Conservation (phyloP, 1,140 invertebrate genomes). For the Glomeris maerens region DNA sequence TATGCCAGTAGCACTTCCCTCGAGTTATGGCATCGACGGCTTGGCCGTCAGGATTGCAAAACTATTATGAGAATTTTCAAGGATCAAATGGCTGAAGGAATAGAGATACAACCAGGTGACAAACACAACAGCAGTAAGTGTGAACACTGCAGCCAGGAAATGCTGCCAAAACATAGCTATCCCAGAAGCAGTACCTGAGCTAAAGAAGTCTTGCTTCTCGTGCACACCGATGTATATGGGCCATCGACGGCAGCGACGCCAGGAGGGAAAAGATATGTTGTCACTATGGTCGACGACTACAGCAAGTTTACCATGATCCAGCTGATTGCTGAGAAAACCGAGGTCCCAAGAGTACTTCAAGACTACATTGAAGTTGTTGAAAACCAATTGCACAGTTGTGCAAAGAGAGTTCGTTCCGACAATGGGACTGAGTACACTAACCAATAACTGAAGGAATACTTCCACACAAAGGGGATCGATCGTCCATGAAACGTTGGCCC, state of each 20-base stretch:
- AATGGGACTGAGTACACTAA: constrained; percentile 28
- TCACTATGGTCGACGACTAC: not conserved
- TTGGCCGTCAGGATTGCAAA: too few relatives aligned
- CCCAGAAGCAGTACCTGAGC: too few relatives aligned
- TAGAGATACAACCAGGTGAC: too few relatives aligned
- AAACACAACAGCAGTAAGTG: too few relatives aligned
- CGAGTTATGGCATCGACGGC: too few relatives aligned
- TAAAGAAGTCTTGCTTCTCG: not conserved
- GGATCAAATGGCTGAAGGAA: too few relatives aligned
- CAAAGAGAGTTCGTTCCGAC: constrained; percentile 30
- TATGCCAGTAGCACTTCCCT: too few relatives aligned
- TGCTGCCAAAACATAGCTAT: too few relatives aligned
- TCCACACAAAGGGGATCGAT: constrained; percentile 17
- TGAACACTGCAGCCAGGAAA: too few relatives aligned
- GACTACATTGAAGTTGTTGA: not conserved
- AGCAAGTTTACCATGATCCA: not conserved
- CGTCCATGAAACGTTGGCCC: constrained; percentile 17
- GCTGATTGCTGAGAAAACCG: not conserved
- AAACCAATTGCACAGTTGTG: constrained; percentile 22
- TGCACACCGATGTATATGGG: constrained; percentile 6
- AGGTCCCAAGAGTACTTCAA: not conserved
- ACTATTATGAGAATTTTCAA: too few relatives aligned
- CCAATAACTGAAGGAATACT: constrained; percentile 12
- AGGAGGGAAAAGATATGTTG: constrained; percentile 1
- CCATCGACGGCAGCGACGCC: not conserved